Evolutionary conservation across 1,140 invertebrate genomes (phyloP).

Genomic region (Lepidurus packardi): DNA sequence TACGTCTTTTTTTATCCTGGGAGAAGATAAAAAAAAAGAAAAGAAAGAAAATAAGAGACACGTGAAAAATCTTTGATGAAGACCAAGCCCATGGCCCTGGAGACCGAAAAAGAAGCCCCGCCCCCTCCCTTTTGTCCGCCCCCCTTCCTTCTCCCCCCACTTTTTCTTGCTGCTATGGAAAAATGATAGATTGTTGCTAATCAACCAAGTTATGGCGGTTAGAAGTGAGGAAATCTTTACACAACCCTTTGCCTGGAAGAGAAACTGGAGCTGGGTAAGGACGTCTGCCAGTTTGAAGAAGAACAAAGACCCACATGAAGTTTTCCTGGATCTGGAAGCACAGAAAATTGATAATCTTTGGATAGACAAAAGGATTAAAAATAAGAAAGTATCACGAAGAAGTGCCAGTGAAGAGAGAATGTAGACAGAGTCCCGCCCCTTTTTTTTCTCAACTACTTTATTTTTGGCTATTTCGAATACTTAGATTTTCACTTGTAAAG

Average conservation of each 20-base stretch:
- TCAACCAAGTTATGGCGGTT: background rate
- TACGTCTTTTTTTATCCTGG: conserved; percentile 1
- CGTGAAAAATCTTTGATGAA: background rate
- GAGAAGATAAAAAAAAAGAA: background rate
- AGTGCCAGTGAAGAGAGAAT: background rate
- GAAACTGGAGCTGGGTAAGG: too few species aligned
- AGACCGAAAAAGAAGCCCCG: background rate
- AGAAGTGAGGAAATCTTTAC: background rate
- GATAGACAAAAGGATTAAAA: background rate
- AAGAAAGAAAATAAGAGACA: background rate
- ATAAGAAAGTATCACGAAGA: background rate
- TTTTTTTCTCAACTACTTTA: background rate
- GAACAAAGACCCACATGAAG: background rate
- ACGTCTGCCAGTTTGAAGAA: background rate
- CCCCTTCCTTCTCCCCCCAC: background rate
- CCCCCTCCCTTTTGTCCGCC: background rate
- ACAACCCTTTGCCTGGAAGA: background rate
- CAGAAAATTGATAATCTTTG: conserved; percentile 20
- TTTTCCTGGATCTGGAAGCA: background rate
- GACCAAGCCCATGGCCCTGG: background rate
- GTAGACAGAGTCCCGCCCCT: background rate
- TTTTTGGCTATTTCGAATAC: too few species aligned
- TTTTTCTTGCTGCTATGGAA: background rate
- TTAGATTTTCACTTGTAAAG: background rate
- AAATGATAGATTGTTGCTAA: background rate